Evolutionary conservation across 2,797 vertebrate species (phyloP).

Genomic region (Semotilus atromaculatus): DNA sequence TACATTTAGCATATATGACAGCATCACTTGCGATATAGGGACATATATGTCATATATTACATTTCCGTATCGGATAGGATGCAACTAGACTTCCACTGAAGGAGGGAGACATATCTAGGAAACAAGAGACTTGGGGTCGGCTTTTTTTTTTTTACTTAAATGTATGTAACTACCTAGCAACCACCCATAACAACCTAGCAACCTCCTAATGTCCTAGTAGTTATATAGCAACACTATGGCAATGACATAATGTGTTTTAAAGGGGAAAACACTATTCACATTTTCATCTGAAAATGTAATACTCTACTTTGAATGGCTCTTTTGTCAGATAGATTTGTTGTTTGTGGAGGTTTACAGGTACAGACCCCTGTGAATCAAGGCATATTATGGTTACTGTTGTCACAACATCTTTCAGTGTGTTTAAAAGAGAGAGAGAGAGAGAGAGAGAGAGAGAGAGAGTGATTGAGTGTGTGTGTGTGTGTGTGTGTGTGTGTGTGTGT

Average conservation of each 20-base stretch:
- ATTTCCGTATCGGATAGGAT: too few species aligned
- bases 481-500: neutral
- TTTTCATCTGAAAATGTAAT: conserved; percentile 8
- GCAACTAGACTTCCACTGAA: neutral
- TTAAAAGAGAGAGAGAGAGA: conserved; percentile 30
- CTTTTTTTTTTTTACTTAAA: neutral
- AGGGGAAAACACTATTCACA: neutral
- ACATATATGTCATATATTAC: too few species aligned
- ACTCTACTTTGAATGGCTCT: conserved; percentile 1
- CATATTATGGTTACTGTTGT: conserved; percentile 66
- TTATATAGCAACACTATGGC: neutral
- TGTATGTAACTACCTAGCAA: neutral
- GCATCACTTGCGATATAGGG: too few species aligned
- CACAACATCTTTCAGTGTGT: conserved; percentile 59
- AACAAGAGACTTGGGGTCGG: neutral
- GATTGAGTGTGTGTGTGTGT: conserved; percentile 33
- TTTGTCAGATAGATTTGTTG: conserved; percentile 17
- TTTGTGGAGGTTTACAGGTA: conserved; percentile 29
- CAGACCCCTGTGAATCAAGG: conserved; percentile 52
- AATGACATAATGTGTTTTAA: neutral
- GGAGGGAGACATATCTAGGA: neutral
- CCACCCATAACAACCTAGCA: neutral
- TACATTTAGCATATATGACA: too few species aligned
- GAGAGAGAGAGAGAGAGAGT: too few species aligned
- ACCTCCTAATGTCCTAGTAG: neutral